Percentiles rank a stretch among this genome's conserved stretches.
phyloP scores from a whole-genome alignment of 2,113 vertebrate genomes.

The Aphelocoma coerulescens region DNA sequence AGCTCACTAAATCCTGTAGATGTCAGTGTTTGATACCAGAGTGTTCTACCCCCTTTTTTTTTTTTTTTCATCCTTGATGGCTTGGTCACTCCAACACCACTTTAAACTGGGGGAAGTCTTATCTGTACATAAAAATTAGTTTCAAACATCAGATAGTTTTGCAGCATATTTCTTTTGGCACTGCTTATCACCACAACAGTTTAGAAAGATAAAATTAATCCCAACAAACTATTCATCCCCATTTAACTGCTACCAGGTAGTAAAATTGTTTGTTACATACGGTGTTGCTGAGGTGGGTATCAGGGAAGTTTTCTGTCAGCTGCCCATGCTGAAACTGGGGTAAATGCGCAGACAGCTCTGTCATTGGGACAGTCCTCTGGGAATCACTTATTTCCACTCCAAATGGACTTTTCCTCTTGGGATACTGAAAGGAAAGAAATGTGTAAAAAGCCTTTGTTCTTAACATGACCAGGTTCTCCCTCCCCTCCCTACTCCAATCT shows the following conservation, averaged over 20 bases:
- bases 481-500: not conserved
- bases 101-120: not conserved
- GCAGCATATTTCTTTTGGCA: not conserved
- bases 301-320: conserved; percentile 74
- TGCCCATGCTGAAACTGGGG: conserved; percentile 82
- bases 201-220: not conserved
- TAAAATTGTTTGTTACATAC: conserved; percentile 60
- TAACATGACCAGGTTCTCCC: not conserved
- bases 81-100: not conserved
- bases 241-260: not conserved
- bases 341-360: conserved; percentile 78
- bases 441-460: not conserved
- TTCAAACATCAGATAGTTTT: not conserved
- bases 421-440: conserved; percentile 67
- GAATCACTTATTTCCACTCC: conserved; percentile 43
- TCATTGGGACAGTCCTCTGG: conserved; percentile 71
- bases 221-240: not conserved
- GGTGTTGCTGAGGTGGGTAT: conserved; percentile 74
- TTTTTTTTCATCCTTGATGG: not conserved
- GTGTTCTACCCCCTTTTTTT: not conserved
- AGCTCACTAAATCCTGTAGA: not conserved
- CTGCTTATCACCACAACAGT: not conserved
- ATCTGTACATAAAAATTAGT: not conserved
- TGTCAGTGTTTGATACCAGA: not conserved
- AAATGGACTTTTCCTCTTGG: conserved; percentile 19